phyloP scores from a whole-genome alignment of 2,797 vertebrate species.

The Anguilla megastoma region DNA sequence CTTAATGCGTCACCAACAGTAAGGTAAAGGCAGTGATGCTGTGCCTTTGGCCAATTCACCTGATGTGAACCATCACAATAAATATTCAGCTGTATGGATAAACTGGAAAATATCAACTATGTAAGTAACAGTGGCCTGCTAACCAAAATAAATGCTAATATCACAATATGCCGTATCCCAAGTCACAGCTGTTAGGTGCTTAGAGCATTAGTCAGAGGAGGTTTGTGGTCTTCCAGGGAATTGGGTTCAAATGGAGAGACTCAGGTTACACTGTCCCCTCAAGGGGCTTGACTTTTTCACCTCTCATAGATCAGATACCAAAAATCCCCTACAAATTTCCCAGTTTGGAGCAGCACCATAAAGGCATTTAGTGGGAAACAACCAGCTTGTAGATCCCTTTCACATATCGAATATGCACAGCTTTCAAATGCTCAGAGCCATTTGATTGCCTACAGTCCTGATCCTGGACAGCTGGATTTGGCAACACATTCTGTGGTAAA shows the following conservation, averaged over 20 bases:
- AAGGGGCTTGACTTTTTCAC: constrained; percentile 1
- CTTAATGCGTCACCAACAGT: not conserved
- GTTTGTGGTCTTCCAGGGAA: not conserved
- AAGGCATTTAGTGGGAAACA: not conserved
- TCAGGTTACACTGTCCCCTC: constrained; percentile 13
- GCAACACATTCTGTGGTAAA: not conserved
- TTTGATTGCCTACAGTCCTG: not conserved
- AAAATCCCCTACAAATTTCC: not conserved
- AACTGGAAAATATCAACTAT: not conserved
- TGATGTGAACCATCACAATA: not conserved
- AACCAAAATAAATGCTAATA: not conserved
- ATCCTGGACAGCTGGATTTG: not conserved
- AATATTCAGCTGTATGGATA: not conserved
- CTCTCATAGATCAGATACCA: constrained; percentile 5
- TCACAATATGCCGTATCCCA: not conserved
- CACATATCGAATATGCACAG: not conserved
- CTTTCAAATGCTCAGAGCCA: not conserved
- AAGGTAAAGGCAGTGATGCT: not conserved
- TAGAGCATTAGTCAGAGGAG: not conserved
- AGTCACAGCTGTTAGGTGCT: not conserved
- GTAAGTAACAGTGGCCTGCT: not conserved
- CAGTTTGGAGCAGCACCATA: not conserved
- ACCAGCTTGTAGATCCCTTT: not conserved
- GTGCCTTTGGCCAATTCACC: not conserved
- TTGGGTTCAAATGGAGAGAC: not conserved